Base-by-base conservation (phyloP, 2,113 vertebrate species). In the Lampris megalopsis region DNA sequence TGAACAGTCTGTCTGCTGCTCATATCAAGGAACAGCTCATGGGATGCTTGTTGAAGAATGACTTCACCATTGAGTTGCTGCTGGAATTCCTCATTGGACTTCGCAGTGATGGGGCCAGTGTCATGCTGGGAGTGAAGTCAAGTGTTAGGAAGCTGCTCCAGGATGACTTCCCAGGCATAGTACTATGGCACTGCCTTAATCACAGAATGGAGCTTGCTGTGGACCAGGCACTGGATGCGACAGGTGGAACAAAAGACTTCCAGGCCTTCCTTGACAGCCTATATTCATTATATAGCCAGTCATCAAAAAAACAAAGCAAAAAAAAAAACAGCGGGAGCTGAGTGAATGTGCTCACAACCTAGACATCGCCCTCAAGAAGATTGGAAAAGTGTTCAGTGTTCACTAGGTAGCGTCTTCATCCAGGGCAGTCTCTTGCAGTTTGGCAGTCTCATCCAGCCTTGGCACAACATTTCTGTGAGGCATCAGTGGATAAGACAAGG, bases 81-180 rank as follows among this genome's bases (percentile, higher is more conserved):
- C 7, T 24, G 68, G 56, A 60, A n/a, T 3, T 45, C 8, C 37
- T 70, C 53, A 59, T 60, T 7, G 50, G 50, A 53, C 11, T 53
- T 11, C 59, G 68, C 42, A 45, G 67, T 42, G 67, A 69, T 57
- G 53, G 67, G 24, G 53, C 67, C 67, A 69, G 40, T 57, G 67
- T 68, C 5, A 68, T 68, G 50, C 52, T 68, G 35, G 50, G 52
- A 68, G 66, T 68, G 36, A 68, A 56, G 37, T 54, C 66, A 13
- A 52, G 67, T 42, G 50, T 69, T 56, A 53, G 67, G 53, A 54
- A 57, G 11, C 11, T 54, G 52, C 10, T 54, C 52, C 52, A 54
- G 52, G 52, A 54, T 54, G 52, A 57, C n/a, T 57, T 42, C 36
- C 52, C 50, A n/a, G 40, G 38, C 38, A 69, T 62, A 11, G 10